A percentile compares a stretch with the other conserved stretches of the same genome.
Evolutionary conservation across 92 coral and sea anemone genomes (phyloP).

Genomic region (Desmophyllum pertusum): DNA sequence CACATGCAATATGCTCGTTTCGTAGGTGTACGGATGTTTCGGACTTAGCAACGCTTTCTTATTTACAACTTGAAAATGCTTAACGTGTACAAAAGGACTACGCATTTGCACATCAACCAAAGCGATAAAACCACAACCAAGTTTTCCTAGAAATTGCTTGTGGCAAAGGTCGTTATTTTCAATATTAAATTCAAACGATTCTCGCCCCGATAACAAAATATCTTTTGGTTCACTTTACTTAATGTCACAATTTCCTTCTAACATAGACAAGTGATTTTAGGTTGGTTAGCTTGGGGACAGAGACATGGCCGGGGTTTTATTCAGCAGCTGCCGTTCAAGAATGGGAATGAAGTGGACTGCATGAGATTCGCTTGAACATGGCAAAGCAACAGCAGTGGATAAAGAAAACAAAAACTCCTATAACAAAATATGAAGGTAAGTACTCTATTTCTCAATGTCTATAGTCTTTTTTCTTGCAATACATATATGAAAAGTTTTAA

Average conservation of each 20-base stretch:
- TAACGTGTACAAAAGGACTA: too few species aligned
- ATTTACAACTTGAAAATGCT: too few species aligned
- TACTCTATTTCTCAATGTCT: not conserved
- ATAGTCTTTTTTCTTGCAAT: not conserved
- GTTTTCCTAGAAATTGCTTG: conserved; percentile 17
- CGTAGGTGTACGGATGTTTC: too few species aligned
- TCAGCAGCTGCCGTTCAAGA: not conserved
- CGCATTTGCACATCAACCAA: not conserved
- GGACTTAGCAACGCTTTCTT: too few species aligned
- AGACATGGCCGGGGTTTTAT: not conserved
- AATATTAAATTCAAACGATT: not conserved
- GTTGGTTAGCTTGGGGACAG: not conserved
- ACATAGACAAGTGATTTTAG: conserved; percentile 16
- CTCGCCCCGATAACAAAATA: not conserved
- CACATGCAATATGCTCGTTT: too few species aligned
- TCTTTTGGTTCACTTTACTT: not conserved
- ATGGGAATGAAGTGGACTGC: not conserved
- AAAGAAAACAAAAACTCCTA: too few species aligned
- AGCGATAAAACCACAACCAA: not conserved
- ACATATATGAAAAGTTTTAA: not conserved
- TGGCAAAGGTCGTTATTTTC: not conserved
- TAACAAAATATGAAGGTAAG: not conserved
- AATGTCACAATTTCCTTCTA: not conserved
- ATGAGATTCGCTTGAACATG: not conserved
- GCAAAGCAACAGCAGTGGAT: not conserved